A percentile compares a stretch with the other conserved stretches of the same genome.
Conservation (phyloP, 2,888 invertebrate species). For the Caenorhabditis plicata region DNA sequence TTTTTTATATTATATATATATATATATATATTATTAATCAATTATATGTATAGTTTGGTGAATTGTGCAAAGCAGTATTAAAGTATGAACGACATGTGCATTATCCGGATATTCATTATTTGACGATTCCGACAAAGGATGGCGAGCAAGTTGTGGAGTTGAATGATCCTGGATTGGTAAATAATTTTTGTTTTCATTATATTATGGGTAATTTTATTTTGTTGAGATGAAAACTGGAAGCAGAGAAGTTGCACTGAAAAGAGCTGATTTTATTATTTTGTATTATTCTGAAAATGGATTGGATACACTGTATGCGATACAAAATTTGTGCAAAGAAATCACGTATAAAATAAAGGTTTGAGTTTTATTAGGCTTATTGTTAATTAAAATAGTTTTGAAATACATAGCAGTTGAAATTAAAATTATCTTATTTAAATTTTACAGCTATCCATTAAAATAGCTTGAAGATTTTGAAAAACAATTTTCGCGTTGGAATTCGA, state of each 20-base stretch:
- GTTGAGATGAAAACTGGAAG: slow-evolving; percentile 42
- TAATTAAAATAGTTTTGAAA: no score
- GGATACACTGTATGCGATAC: slow-evolving; percentile 29
- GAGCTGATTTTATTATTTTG: slow-evolving; percentile 35
- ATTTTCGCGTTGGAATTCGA: no score
- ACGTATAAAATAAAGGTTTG: no score
- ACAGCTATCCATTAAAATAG: no score
- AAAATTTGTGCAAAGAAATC: no score
- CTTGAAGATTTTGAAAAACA: no score
- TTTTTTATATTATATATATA: background rate
- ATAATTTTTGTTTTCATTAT: no score
- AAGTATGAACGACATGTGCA: slow-evolving; percentile 43
- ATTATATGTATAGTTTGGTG: background rate
- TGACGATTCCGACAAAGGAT: slow-evolving; percentile 29
- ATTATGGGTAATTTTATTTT: background rate
- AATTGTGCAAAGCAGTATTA: slow-evolving; percentile 35
- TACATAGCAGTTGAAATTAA: no score
- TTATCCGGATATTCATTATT: slow-evolving; percentile 40
- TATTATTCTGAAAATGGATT: slow-evolving; percentile 31
- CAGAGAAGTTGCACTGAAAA: slow-evolving; percentile 43
- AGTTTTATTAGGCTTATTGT: no score
- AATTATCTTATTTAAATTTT: no score
- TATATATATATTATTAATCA: background rate
- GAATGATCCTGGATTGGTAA: slow-evolving; percentile 43
- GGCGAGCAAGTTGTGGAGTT: slow-evolving; percentile 29